These are phyloP conservation scores for Siniperca undulata DNA, from an alignment of 2,797 vertebrate species.

Conservation along the genomic window DNA sequence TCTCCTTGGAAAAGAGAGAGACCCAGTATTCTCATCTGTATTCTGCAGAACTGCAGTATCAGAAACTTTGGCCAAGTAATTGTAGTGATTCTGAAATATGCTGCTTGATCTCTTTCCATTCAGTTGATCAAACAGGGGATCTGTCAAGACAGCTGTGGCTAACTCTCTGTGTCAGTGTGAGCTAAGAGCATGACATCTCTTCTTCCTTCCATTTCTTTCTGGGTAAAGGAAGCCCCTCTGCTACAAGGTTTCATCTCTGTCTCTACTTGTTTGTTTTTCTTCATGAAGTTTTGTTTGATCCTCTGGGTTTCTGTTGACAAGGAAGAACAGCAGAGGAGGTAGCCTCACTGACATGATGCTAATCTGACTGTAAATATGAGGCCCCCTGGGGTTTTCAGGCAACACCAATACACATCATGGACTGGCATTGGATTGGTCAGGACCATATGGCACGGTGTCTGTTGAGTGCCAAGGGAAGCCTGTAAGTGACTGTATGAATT, in stretches of 20 bases:
- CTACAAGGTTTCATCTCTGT: conserved; percentile 38
- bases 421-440: conserved; percentile 40
- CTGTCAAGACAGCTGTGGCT: conserved; percentile 58
- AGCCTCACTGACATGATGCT: conserved; percentile 47
- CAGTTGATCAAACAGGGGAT: conserved; percentile 71
- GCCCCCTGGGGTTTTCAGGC: conserved; percentile 31
- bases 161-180: conserved; percentile 39
- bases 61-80: conserved; percentile 59
- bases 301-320: conserved; percentile 35
- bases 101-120: conserved; percentile 75
- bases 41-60: conserved; percentile 51
- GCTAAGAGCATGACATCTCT: conserved; percentile 22
- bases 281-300: conserved; percentile 70
- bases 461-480: conserved; percentile 33
- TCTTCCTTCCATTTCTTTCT: conserved; percentile 17
- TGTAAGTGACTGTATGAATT: conserved; percentile 64
- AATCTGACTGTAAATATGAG: conserved; percentile 51
- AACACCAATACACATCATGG: conserved; percentile 35
- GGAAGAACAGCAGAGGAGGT: conserved; percentile 28
- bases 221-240: conserved; percentile 17
- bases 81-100: conserved; percentile 67
- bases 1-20: conserved; percentile 17
- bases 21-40: conserved; percentile 39
- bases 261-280: conserved; percentile 53
- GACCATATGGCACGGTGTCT: conserved; percentile 58